Conservation (phyloP, 2,113 vertebrate species). For the Lepisosteus osseus region DNA sequence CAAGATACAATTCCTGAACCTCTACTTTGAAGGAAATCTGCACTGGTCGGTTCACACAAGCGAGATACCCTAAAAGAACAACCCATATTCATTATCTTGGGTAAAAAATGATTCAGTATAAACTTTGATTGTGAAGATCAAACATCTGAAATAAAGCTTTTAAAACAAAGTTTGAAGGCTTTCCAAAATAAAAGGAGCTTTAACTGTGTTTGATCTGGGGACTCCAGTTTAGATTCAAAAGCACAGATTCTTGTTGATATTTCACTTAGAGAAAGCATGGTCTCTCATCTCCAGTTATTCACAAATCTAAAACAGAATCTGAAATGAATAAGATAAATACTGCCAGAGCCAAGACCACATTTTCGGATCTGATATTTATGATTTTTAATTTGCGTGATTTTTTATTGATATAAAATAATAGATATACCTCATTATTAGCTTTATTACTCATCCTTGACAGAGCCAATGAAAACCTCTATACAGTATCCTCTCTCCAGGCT, state of each 20-base stretch:
- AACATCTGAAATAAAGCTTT: neutral
- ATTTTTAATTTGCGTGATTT: too few species aligned
- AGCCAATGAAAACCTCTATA: too few species aligned
- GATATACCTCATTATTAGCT: too few species aligned
- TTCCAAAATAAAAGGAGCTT: conserved; percentile 2
- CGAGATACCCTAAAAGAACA: neutral
- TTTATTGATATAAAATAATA: too few species aligned
- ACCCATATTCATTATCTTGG: neutral
- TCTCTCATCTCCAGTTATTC: neutral
- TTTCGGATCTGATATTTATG: too few species aligned
- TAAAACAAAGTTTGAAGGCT: conserved; percentile 1
- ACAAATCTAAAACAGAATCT: neutral
- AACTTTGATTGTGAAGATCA: conserved; percentile 16
- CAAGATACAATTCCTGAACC: neutral
- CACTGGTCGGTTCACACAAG: neutral
- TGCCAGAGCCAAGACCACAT: too few species aligned
- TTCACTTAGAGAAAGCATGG: too few species aligned
- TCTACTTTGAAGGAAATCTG: neutral
- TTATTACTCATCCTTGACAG: too few species aligned
- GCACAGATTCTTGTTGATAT: neutral
- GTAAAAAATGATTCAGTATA: neutral
- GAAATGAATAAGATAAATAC: too few species aligned
- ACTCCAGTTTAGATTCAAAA: conserved; percentile 6
- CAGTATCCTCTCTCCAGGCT: too few species aligned
- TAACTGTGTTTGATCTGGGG: neutral